phyloP scores from a whole-genome alignment of 1,140 invertebrate genomes.

The Mactra quadrangularis region DNA sequence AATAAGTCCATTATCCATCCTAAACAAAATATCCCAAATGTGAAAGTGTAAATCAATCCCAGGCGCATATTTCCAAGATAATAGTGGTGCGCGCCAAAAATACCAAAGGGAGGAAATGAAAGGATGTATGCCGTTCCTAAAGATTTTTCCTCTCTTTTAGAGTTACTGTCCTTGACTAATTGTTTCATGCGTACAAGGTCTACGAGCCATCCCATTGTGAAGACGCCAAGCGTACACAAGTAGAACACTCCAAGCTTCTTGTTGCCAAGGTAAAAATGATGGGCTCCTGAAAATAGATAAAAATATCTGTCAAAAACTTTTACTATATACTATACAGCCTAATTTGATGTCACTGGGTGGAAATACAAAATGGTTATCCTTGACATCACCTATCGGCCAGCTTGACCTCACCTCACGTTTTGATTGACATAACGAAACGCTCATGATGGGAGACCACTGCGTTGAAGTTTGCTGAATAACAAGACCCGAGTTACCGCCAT shows the following conservation, averaged over 20 bases:
- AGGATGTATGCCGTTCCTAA: constrained; percentile 59
- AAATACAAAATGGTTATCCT: too few relatives aligned
- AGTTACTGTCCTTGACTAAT: constrained; percentile 52
- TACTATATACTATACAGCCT: too few relatives aligned
- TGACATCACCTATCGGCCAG: too few relatives aligned
- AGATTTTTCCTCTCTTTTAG: constrained; percentile 38
- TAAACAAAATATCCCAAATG: constrained; percentile 69
- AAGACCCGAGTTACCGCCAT: too few relatives aligned
- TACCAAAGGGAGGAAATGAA: constrained; percentile 63
- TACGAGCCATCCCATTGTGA: constrained; percentile 62
- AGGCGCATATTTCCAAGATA: constrained; percentile 65
- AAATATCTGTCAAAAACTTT: too few relatives aligned
- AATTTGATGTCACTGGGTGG: too few relatives aligned
- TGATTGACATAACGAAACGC: too few relatives aligned
- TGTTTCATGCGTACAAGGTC: constrained; percentile 62
- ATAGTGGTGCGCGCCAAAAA: constrained; percentile 72
- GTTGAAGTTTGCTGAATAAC: too few relatives aligned
- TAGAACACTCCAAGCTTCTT: constrained; percentile 61
- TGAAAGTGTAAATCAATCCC: constrained; percentile 73
- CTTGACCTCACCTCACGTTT: too few relatives aligned
- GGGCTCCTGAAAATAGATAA: constrained; percentile 65
- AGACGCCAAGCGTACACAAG: constrained; percentile 56
- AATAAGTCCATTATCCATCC: constrained; percentile 76
- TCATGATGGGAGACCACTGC: too few relatives aligned
- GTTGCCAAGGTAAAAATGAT: constrained; percentile 69